Percentiles rank a stretch among this genome's conserved stretches.
These are phyloP conservation scores for Cosmia pyralina DNA, from an alignment of 2,888 invertebrate genomes.

Conservation along the genomic window DNA sequence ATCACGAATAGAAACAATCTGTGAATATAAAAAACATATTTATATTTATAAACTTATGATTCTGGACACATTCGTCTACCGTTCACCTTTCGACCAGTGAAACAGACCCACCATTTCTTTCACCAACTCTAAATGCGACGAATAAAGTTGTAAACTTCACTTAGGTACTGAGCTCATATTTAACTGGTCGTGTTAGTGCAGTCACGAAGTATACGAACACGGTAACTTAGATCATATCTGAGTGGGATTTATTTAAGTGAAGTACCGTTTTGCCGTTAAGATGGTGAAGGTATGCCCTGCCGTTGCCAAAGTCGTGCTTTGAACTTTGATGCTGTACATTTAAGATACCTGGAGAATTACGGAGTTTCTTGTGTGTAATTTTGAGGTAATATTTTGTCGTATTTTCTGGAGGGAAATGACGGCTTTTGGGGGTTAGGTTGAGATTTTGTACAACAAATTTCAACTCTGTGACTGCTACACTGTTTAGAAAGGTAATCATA, in stretches of 20 bases:
- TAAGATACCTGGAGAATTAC: slow-evolving; percentile 31
- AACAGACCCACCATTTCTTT: slow-evolving; percentile 21
- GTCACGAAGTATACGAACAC: slow-evolving; percentile 66
- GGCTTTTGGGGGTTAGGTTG: slow-evolving; percentile 1
- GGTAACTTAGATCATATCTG: slow-evolving; percentile 70
- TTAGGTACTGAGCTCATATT: slow-evolving; percentile 37
- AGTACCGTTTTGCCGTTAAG: slow-evolving; percentile 66
- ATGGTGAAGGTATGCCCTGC: slow-evolving; percentile 51
- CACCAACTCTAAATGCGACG: slow-evolving; percentile 1
- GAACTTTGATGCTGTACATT: slow-evolving; percentile 50
- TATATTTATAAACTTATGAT: slow-evolving; percentile 57
- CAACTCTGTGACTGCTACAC: not conserved
- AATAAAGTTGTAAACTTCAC: slow-evolving; percentile 26
- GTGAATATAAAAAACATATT: slow-evolving; percentile 66
- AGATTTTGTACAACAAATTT: slow-evolving; percentile 10
- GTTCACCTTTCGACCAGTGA: slow-evolving; percentile 32
- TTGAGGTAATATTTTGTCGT: slow-evolving; percentile 30
- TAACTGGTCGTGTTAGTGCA: slow-evolving; percentile 56
- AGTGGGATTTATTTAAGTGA: slow-evolving; percentile 70
- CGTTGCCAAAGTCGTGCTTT: slow-evolving; percentile 59
- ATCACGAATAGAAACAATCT: slow-evolving; percentile 61
- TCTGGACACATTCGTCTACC: slow-evolving; percentile 56
- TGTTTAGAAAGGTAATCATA: not conserved
- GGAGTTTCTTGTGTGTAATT: slow-evolving; percentile 15
- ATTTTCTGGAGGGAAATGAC: slow-evolving; percentile 17